Evolutionary conservation across 2,113 vertebrate species (phyloP).

Genomic region (Eretmochelys imbricata): DNA sequence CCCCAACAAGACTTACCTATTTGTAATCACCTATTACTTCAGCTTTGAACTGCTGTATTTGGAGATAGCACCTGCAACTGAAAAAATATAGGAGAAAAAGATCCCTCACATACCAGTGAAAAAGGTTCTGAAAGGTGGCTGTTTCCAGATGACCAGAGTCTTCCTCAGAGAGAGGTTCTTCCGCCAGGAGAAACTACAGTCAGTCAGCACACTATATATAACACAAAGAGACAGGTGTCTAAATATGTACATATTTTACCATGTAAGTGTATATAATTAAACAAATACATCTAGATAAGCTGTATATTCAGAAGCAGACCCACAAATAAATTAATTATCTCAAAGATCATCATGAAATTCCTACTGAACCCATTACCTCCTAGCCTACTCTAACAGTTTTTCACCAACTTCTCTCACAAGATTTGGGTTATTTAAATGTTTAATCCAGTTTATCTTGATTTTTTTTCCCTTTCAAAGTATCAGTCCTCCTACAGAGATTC

Average conservation of each 20-base stretch:
- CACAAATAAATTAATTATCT: background rate
- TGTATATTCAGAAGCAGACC: background rate
- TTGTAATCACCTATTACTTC: background rate
- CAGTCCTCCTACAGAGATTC: background rate
- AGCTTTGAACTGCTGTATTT: background rate
- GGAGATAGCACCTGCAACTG: background rate
- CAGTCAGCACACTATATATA: slow-evolving; percentile 58
- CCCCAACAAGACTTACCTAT: background rate
- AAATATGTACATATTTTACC: background rate
- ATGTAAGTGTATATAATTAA: background rate
- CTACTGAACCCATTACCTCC: background rate
- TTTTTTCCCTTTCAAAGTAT: background rate
- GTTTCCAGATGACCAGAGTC: slow-evolving; percentile 45
- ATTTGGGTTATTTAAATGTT: background rate
- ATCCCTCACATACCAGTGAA: slow-evolving; percentile 72
- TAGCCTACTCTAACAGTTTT: background rate
- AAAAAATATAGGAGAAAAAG: background rate
- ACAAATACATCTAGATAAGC: background rate
- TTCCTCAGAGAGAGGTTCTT: slow-evolving; percentile 4
- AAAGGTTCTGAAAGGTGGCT: slow-evolving; percentile 58
- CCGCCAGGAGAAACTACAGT: slow-evolving; percentile 15
- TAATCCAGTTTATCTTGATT: background rate
- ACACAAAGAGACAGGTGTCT: background rate
- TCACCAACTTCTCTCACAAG: background rate
- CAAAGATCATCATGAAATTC: background rate